A percentile compares a stretch with the other conserved stretches of the same genome.
Conservation (phyloP, 2,888 invertebrate genomes). For the Mechanitis mazaeus region DNA sequence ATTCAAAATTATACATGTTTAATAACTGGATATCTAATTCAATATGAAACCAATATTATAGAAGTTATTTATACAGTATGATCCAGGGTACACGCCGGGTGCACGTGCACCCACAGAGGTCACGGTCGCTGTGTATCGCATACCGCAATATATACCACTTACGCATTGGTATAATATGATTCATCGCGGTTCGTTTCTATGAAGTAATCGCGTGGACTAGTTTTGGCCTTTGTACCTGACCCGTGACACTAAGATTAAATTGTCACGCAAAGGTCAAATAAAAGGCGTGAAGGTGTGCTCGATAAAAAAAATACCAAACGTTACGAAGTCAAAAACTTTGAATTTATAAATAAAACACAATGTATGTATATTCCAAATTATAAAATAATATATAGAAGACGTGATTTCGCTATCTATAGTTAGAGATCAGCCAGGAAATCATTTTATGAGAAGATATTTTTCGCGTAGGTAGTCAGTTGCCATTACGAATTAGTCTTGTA, state of each 20-base stretch:
- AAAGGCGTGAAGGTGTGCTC: not conserved
- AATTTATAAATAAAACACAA: no score
- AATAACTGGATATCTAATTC: no score
- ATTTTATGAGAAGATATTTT: not conserved
- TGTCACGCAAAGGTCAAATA: not conserved
- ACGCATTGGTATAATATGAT: slow-evolving; percentile 11
- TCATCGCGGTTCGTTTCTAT: slow-evolving; percentile 13
- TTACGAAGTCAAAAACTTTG: no score
- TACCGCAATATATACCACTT: not conserved
- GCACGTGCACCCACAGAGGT: slow-evolving; percentile 24
- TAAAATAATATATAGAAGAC: no score
- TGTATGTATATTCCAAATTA: no score
- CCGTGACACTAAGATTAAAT: slow-evolving; percentile 6
- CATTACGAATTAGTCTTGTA: not conserved
- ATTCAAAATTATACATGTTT: no score
- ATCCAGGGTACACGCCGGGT: slow-evolving; percentile 16
- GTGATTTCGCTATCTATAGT: not conserved
- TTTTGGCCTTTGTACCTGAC: slow-evolving; percentile 3
- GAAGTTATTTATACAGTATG: not conserved
- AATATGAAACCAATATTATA: no score
- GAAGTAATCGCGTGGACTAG: not conserved
- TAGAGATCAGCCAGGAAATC: not conserved
- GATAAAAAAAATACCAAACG: no score
- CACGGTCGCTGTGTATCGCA: slow-evolving; percentile 22
- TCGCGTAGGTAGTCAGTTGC: not conserved